Base-by-base conservation (phyloP, 2,113 vertebrate genomes). In the Terrapene triunguis region DNA sequence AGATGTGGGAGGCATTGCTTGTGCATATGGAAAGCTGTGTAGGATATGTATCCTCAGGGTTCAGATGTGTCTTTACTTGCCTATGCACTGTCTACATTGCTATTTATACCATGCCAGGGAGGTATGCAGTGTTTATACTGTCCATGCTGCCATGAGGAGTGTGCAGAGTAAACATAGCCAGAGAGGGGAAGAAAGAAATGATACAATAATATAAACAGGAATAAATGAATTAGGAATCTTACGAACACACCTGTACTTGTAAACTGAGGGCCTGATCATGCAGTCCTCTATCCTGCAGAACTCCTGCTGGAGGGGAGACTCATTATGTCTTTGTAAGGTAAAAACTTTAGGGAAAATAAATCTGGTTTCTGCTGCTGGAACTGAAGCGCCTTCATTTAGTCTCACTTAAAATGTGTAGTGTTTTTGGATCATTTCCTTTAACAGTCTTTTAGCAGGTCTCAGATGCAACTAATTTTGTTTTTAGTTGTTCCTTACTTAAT, bases 361-460 rank as follows among this genome's bases (percentile, higher is more conserved):
- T 84, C 80, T 95, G 88, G 55, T 38, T 92, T 88, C 78, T 93
- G 27, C 80, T 89, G 54, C 38, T 27, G 93, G 87, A 83, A 35
- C 47, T 96, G 83, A 62, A 82, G 14, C 35, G 92, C 81, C 9
- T 93, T 95, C 11, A 38, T 38, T 94, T 90, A 89, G 42, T 6
- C 35, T 55, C n/a, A 0, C 55, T 55, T 97, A 97, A 97, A 92
- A 95, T 95, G 76, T 95, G 91, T 91, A 94, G 84, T 96, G 51
- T 87, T 92, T 53, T 97, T 97, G 89, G 95, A 92, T 62, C 2
- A 8, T 93, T 97, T 96, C 82, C 92, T 96, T 95, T 90, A 84
- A 95, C 29, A 88, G 89, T 97, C 81, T 89, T 93, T 95, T 95
- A 97, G 96, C 86, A 96, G 89, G 79, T 97, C 96, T 96, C 97